These are phyloP conservation scores for Mimumesa dahlbomi DNA, from an alignment of 2,888 invertebrate genomes.

Conservation along the genomic window DNA sequence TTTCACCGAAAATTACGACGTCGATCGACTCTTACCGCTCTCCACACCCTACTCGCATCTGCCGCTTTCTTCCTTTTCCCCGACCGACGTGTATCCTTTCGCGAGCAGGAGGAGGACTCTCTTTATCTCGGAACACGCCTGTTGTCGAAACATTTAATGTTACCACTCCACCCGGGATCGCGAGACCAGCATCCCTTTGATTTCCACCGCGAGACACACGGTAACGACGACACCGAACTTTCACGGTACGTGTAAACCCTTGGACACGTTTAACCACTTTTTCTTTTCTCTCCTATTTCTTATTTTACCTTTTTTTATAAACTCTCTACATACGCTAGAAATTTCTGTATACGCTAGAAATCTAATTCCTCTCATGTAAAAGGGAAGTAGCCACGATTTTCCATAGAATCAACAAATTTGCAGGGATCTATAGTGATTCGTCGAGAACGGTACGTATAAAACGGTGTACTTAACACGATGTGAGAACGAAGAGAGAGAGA, in stretches of 20 bases:
- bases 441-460: constrained; percentile 61
- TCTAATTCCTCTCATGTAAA: no score
- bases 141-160: constrained; percentile 54
- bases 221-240: no score
- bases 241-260: no score
- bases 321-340: no score
- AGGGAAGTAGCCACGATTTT: no score
- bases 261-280: no score
- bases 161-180: constrained; percentile 1
- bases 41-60: constrained; percentile 37
- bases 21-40: constrained; percentile 25
- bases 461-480: constrained; percentile 45
- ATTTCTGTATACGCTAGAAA: no score
- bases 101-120: not conserved
- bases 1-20: constrained; percentile 21
- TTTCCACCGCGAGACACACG: constrained; percentile 11
- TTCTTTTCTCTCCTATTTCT: no score
- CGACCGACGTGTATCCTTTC: constrained; percentile 3
- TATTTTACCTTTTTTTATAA: no score
- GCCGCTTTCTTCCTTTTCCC: constrained; percentile 23
- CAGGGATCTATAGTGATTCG: no score
- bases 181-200: constrained; percentile 41
- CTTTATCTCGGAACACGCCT: constrained; percentile 54
- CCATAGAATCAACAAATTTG: constrained; percentile 53
- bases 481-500: constrained; percentile 10